A percentile compares a stretch with the other conserved stretches of the same genome.
Evolutionary conservation across 2,113 vertebrate species (phyloP).

Genomic region (Dinomys branickii): DNA sequence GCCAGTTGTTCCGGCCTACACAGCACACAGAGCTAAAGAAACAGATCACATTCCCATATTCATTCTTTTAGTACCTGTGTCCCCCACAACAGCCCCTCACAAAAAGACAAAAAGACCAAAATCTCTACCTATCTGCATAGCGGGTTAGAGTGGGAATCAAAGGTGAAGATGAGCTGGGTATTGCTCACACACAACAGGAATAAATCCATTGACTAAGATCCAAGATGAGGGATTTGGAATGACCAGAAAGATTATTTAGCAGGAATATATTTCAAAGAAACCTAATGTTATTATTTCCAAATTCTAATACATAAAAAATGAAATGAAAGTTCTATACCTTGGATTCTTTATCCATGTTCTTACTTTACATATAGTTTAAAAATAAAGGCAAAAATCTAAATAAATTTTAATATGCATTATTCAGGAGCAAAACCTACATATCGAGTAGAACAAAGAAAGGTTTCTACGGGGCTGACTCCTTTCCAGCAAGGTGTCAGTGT

Average conservation of each 20-base stretch:
- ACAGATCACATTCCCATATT: neutral
- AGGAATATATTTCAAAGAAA: neutral
- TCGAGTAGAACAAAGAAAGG: slow-evolving; percentile 46
- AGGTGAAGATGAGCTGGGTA: neutral
- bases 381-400: slow-evolving; percentile 48
- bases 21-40: neutral
- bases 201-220: neutral
- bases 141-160: neutral
- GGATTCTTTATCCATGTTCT: neutral
- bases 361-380: neutral
- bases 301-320: slow-evolving; percentile 9
- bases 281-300: neutral
- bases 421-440: slow-evolving; percentile 1
- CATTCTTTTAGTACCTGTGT: neutral
- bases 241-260: neutral
- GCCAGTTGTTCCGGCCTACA: neutral
- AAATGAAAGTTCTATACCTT: neutral
- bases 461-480: slow-evolving; percentile 23
- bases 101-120: neutral
- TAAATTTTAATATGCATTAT: slow-evolving; percentile 5
- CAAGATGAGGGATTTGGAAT: neutral
- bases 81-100: neutral
- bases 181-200: neutral
- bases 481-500: neutral
- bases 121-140: neutral